Conservation (phyloP, 2,797 vertebrate genomes). For the Eleutherodactylus coqui region DNA sequence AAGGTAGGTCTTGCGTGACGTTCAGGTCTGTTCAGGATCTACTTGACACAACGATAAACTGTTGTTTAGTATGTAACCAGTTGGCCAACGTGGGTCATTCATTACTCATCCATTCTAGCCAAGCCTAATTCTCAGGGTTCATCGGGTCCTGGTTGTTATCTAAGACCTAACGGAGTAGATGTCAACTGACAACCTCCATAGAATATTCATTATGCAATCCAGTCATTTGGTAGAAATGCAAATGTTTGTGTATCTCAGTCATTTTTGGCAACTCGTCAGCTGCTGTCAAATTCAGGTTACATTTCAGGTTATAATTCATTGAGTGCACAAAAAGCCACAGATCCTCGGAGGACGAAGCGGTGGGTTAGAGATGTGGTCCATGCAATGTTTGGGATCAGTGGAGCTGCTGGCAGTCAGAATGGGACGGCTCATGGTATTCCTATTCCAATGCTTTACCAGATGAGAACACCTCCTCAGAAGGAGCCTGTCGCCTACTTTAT, state of each 20-base stretch:
- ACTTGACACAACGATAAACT: constrained; percentile 20
- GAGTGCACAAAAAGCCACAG: neutral
- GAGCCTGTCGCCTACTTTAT: too few species aligned
- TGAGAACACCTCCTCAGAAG: too few species aligned
- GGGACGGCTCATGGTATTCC: too few species aligned
- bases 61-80: constrained; percentile 13
- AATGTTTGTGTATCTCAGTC: neutral
- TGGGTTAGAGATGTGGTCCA: too few species aligned
- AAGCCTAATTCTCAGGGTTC: constrained; percentile 9
- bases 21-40: neutral
- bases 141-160: constrained; percentile 1
- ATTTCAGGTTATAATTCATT: neutral
- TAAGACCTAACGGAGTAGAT: constrained; percentile 33
- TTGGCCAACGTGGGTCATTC: neutral
- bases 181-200: neutral
- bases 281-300: neutral
- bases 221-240: constrained; percentile 7
- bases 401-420: too few species aligned
- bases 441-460: too few species aligned
- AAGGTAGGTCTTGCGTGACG: too few species aligned
- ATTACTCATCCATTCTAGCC: constrained; percentile 1
- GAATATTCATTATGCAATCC: neutral
- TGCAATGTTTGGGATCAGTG: too few species aligned
- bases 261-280: too few species aligned
- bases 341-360: too few species aligned